phyloP scores from a whole-genome alignment of 2,888 invertebrate genomes.

The Meteorus cinctellus region DNA sequence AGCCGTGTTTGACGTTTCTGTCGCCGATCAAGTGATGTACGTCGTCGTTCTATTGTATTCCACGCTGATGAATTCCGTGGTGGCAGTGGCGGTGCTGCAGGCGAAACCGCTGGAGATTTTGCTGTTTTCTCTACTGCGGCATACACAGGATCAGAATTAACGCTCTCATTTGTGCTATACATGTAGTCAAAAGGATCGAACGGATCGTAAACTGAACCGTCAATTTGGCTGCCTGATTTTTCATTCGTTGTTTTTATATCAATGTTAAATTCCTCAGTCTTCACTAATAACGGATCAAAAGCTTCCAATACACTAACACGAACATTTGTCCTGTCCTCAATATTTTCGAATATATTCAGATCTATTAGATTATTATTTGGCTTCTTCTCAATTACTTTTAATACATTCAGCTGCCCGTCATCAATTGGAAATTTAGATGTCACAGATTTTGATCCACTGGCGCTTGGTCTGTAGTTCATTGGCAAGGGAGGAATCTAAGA shows the following conservation, averaged over 20 bases:
- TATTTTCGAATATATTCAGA: conserved; percentile 73
- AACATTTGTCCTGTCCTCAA: conserved; percentile 75
- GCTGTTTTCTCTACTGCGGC: conserved; percentile 79
- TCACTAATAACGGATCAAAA: conserved; percentile 87
- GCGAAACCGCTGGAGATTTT: conserved; percentile 74
- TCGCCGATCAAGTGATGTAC: conserved; percentile 70
- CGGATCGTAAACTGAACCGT: conserved; percentile 82
- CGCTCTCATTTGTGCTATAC: conserved; percentile 80
- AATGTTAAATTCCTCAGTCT: conserved; percentile 72
- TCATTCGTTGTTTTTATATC: conserved; percentile 20
- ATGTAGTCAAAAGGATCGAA: conserved; percentile 88
- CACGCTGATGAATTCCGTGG: conserved; percentile 77
- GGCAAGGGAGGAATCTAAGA: conserved; percentile 71
- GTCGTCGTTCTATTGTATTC: conserved; percentile 75
- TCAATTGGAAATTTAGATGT: conserved; percentile 54
- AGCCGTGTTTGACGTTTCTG: conserved; percentile 78
- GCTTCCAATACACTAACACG: conserved; percentile 86
- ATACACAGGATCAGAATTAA: conserved; percentile 80
- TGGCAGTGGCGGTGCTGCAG: conserved; percentile 77
- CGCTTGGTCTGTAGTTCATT: conserved; percentile 65
- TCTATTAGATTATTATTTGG: conserved; percentile 78
- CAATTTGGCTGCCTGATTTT: conserved; percentile 61
- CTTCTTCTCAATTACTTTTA: conserved; percentile 73
- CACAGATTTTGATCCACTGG: conserved; percentile 55
- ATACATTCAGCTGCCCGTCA: conserved; percentile 68